Evolutionary conservation across 2,888 invertebrate species (phyloP).

Genomic region (Ophion slaviceki): DNA sequence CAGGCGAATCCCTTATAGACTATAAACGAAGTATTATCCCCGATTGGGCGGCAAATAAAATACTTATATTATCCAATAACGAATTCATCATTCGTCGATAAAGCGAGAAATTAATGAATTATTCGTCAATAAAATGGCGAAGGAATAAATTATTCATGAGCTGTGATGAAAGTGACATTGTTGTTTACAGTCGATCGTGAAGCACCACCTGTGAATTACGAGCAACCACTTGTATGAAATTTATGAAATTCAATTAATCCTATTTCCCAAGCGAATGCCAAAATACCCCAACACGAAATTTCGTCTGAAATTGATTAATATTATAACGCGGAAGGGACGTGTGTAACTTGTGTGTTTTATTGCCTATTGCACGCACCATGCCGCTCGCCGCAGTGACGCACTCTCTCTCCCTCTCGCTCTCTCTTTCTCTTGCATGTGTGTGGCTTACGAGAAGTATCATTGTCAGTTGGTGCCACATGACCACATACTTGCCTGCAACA

Average conservation of each 20-base stretch:
- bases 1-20: background rate
- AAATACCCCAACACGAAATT: constrained; percentile 24
- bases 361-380: constrained; percentile 30
- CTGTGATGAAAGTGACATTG: background rate
- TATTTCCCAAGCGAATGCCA: background rate
- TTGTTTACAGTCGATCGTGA: background rate
- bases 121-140: background rate
- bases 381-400: constrained; percentile 15
- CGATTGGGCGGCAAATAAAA: background rate
- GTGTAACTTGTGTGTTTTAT: constrained; percentile 22
- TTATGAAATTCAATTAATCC: background rate
- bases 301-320: constrained; percentile 44
- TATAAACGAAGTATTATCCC: background rate
- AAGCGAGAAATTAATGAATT: background rate
- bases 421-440: background rate
- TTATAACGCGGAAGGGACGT: background rate
- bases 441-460: constrained; percentile 35
- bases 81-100: background rate
- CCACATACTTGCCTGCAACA: constrained; percentile 31
- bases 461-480: constrained; percentile 31
- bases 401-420: background rate
- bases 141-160: constrained; percentile 5
- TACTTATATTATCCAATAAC: constrained; percentile 5
- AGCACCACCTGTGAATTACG: background rate
- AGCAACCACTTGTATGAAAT: background rate